phyloP scores from a whole-genome alignment of 2,797 vertebrate species.

The Lepus oiostolus region DNA sequence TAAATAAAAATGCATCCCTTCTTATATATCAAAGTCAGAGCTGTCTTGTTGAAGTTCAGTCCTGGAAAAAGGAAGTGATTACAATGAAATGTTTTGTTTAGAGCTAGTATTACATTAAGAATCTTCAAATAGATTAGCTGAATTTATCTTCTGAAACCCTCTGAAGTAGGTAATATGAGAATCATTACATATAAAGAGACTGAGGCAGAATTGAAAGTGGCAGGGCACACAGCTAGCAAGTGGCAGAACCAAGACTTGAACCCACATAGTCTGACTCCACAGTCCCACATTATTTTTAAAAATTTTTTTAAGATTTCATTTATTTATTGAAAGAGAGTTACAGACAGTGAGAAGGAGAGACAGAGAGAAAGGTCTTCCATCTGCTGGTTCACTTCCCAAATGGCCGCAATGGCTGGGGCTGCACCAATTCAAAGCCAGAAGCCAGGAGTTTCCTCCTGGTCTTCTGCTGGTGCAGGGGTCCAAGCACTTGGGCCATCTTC shows the following conservation, averaged over 20 bases:
- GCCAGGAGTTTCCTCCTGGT: no score
- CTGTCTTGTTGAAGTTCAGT: background rate
- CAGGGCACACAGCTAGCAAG: background rate
- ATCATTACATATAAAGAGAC: background rate
- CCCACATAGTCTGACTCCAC: background rate
- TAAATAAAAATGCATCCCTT: background rate
- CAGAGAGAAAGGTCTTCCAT: no score
- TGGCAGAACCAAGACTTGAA: background rate
- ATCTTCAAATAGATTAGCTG: conserved; percentile 32
- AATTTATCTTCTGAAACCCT: background rate
- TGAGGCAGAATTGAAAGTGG: background rate
- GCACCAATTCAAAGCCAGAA: no score
- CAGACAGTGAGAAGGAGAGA: no score
- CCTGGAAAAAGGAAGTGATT: background rate
- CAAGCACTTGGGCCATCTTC: no score
- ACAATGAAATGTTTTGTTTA: conserved; percentile 26
- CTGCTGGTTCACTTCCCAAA: no score
- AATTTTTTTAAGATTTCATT: no score
- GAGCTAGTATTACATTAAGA: conserved; percentile 27
- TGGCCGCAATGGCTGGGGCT: no score
- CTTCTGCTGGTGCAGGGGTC: no score
- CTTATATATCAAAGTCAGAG: background rate
- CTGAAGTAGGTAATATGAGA: background rate
- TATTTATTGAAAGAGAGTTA: no score
- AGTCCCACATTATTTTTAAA: no score